Evolutionary conservation across 2,113 vertebrate genomes (phyloP), one percentile per base, ranked within the genome.

Genomic region (Ochotona curzoniae): DNA sequence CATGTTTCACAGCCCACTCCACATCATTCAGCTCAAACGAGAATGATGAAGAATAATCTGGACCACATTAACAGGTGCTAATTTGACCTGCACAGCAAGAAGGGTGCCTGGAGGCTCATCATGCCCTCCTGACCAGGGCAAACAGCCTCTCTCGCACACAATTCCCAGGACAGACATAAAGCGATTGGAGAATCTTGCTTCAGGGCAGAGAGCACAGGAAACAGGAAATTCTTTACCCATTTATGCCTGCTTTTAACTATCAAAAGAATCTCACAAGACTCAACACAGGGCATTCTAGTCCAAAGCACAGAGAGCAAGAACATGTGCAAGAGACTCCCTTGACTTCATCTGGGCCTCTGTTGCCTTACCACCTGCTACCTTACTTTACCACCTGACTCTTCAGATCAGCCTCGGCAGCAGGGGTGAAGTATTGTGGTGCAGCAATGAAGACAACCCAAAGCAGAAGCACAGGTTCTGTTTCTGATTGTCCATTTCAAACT

Each of bases 1-100:
- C 93, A 90, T 28, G 57, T 54, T 89, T 90, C 67, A 93, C n/a
- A 91, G 86, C 82, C 83, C 23, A 66, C 78, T 81, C 75, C 74
- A 75, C 21, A 60, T 47, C 78, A 84, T 71, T 71, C 61, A 76
- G 79, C 60, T 67, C 64, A n/a, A 70, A 75, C 92, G 28, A 78
- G 32, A 18, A 71, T 44, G 35, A 75, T 21, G 57, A 81, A 21
- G 83, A n/a, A 83, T 94, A 78, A 93, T 93, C 82, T 78, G 85
- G 74, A 60, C 87, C 30, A 61, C 71, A 60, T 57, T 91, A 92
- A 54, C 90, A 92, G 79, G 88, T 89, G 35, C 32, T 94, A 89
- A 95, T 89, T 32, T 83, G 92, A 95, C 67, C 64, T 83, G 49
- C 69, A 67, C 3, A 28, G 4, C 83, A 26, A 23, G 67, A 95